phyloP scores from a whole-genome alignment of 2,888 invertebrate species.

The Orgyia antiqua region DNA sequence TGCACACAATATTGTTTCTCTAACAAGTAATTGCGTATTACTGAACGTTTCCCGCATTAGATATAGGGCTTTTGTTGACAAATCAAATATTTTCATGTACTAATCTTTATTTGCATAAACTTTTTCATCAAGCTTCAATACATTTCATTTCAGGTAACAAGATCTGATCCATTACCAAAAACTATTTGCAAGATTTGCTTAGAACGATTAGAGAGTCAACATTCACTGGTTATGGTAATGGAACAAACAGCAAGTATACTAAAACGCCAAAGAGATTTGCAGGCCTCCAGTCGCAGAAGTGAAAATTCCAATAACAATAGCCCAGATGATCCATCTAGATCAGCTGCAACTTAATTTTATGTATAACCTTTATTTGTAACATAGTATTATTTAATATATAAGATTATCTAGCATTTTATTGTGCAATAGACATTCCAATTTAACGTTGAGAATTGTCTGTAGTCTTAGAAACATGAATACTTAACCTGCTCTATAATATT shows the following conservation, averaged over 20 bases:
- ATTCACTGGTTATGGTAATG: conserved; percentile 67
- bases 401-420: too few relatives aligned
- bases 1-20: too few relatives aligned
- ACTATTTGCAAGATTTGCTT: conserved; percentile 81
- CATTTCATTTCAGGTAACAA: conserved; percentile 76
- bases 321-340: conserved; percentile 32
- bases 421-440: too few relatives aligned
- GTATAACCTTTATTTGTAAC: not conserved
- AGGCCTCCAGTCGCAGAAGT: conserved; percentile 27
- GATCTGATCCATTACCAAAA: conserved; percentile 83
- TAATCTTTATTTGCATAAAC: too few relatives aligned
- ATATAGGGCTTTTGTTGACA: too few relatives aligned
- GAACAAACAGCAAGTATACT: conserved; percentile 63
- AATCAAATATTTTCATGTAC: too few relatives aligned
- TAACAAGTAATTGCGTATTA: too few relatives aligned
- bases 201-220: conserved; percentile 78
- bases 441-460: too few relatives aligned
- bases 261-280: conserved; percentile 44
- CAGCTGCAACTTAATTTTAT: conserved; percentile 14
- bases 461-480: too few relatives aligned
- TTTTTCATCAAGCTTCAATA: too few relatives aligned
- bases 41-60: too few relatives aligned
- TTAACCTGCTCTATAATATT: too few relatives aligned
- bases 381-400: conserved; percentile 5
- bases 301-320: conserved; percentile 34